Evolutionary conservation across 1,140 invertebrate genomes (phyloP).

Genomic region (Stegodyphus dumicola): DNA sequence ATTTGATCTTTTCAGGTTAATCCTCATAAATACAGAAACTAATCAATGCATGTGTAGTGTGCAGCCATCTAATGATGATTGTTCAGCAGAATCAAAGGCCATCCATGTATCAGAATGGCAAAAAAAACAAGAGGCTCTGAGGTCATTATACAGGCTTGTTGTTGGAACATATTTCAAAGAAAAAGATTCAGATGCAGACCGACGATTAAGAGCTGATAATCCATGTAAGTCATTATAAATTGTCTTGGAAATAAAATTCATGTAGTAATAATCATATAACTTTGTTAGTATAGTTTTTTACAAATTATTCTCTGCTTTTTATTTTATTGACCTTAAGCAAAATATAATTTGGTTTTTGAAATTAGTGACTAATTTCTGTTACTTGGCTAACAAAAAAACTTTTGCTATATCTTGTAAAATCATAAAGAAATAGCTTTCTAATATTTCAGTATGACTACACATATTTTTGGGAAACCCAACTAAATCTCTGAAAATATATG

Average conservation of each 20-base stretch:
- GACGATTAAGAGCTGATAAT: constrained; percentile 32
- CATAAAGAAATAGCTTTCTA: background rate
- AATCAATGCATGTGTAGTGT: constrained; percentile 30
- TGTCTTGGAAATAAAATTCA: background rate
- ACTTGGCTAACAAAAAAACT: background rate
- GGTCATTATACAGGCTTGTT: constrained; percentile 52
- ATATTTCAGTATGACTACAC: background rate
- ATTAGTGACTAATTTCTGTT: no score
- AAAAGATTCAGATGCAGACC: constrained; percentile 5
- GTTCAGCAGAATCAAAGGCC: background rate
- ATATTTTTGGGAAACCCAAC: no score
- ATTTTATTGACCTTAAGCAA: background rate
- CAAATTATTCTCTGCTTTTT: background rate
- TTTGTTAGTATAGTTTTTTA: background rate
- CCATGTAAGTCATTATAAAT: constrained; percentile 17
- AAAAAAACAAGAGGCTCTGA: constrained; percentile 24
- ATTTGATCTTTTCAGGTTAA: constrained; percentile 20
- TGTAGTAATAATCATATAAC: background rate
- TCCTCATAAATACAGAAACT: constrained; percentile 45
- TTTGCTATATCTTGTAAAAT: background rate
- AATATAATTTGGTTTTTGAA: background rate
- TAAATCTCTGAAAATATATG: no score
- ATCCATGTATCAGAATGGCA: background rate
- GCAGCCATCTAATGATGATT: background rate
- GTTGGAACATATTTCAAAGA: constrained; percentile 55